Percentiles rank a stretch among this genome's conserved stretches.
Conservation (phyloP, 1,140 invertebrate genomes). For the Leptestheria dahalacensis region DNA sequence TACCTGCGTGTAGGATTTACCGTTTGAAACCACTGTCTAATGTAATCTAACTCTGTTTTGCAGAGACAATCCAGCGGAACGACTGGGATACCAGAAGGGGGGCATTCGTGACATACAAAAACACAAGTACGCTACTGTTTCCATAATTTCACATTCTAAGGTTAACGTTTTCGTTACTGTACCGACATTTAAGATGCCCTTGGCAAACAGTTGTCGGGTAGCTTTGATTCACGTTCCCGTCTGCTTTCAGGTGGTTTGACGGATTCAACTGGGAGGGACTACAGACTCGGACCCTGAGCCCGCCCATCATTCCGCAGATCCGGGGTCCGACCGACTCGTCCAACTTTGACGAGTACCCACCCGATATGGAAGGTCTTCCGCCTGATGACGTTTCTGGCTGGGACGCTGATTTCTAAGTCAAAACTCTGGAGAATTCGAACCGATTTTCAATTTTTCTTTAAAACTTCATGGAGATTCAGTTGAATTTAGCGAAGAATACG, state of each 20-base stretch:
- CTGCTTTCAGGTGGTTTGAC: constrained; percentile 97
- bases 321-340: constrained; percentile 26
- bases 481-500: too few species aligned
- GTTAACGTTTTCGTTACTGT: not conserved
- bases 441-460: too few species aligned
- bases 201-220: not conserved
- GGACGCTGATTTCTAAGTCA: constrained; percentile 65
- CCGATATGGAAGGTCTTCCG: constrained; percentile 65
- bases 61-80: constrained; percentile 90
- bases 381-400: constrained; percentile 77
- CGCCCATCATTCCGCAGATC: constrained; percentile 82
- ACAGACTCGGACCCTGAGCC: constrained; percentile 65
- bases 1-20: too few species aligned
- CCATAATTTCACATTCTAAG: not conserved
- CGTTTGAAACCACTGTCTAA: too few species aligned
- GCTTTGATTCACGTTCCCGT: too few species aligned
- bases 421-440: too few species aligned
- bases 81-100: constrained; percentile 89
- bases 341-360: constrained; percentile 59
- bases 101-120: constrained; percentile 98
- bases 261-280: constrained; percentile 99
- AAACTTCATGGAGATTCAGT: too few species aligned
- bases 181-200: too few species aligned
- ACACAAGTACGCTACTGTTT: constrained; percentile 54
- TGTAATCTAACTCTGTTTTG: too few species aligned